Evolutionary conservation across 1,140 invertebrate species (phyloP), one percentile per base, ranked within the genome.

Genomic region (Melitaea cinxia): DNA sequence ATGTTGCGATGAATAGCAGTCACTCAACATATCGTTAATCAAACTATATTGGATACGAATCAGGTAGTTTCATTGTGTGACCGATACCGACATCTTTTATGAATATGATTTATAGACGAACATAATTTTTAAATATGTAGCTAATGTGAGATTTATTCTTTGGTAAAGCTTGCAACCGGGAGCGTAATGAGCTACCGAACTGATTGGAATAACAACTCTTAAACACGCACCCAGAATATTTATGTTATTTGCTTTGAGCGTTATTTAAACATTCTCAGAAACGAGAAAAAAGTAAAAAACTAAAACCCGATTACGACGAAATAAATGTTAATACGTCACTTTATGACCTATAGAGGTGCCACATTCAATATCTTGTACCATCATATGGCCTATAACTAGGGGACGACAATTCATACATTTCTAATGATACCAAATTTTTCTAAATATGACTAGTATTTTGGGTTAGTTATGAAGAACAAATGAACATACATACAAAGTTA

Each of bases 1-100:
- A 84, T 72, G 81, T 72, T 68, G 61, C 78, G 30, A 84, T 88
- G 79, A 90, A 90, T 88, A 81, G 85, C 70, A 88, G 77, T 88
- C 84, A 88, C 88, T 90, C 88, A 90, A 86, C 83, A 82, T 72
- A 74, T 90, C 88, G 88, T 90, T 90, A 90, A 90, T 90, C 88
- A 90, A 87, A 77, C 52, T 67, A 78, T 88, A 86, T 89, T 85
- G 82, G 83, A 74, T 82, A 77, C 68, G 73, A 86, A 86, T 88
- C 83, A 87, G 87, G 87, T 89, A 89, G 88, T 88, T 76, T 61
- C 59, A 81, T 89, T 89, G 87, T 89, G 68, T 75, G 70, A 75
- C 67, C 63, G 69, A 74, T 75, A 82, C 72, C 85, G 88, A 82
- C 82, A 56, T 73, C 72, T 80, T 80, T 42, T 85, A 72, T 68